A percentile compares a stretch with the other conserved stretches of the same genome.
Evolutionary conservation across 2,113 vertebrate species (phyloP).

Genomic region (Loxodonta africana): DNA sequence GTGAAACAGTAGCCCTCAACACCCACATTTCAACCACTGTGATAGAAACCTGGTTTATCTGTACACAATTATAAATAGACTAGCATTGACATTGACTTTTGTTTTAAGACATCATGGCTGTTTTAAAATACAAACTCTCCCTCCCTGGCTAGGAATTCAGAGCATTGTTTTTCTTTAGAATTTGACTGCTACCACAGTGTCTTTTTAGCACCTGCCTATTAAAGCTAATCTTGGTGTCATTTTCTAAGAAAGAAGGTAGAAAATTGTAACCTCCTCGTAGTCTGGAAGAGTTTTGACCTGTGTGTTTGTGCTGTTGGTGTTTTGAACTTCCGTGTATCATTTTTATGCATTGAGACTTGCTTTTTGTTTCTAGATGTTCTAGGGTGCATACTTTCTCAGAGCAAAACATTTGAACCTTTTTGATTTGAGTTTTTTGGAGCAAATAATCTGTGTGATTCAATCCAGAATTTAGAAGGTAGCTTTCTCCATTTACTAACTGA

Average conservation of each 20-base stretch:
- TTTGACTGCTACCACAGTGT: slow-evolving; percentile 63
- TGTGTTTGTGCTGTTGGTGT: slow-evolving; percentile 1
- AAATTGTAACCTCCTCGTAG: slow-evolving; percentile 61
- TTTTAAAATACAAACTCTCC: slow-evolving; percentile 61
- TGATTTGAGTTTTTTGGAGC: background rate
- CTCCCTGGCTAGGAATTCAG: slow-evolving; percentile 16
- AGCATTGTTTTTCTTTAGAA: slow-evolving; percentile 58
- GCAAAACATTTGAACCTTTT: background rate
- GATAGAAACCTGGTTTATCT: slow-evolving; percentile 62
- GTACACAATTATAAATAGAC: slow-evolving; percentile 67
- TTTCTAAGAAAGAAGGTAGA: background rate
- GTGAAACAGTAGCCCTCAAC: slow-evolving; percentile 18
- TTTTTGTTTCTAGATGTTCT: slow-evolving; percentile 28
- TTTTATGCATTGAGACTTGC: background rate
- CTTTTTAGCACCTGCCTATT: slow-evolving; percentile 80
- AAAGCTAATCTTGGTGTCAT: slow-evolving; percentile 81
- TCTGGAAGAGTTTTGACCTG: slow-evolving; percentile 19
- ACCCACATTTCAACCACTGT: slow-evolving; percentile 74
- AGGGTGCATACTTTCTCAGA: slow-evolving; percentile 10
- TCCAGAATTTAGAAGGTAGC: slow-evolving; percentile 12
- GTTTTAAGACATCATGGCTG: slow-evolving; percentile 54
- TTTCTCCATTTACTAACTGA: background rate
- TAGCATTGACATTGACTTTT: slow-evolving; percentile 78
- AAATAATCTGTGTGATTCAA: background rate
- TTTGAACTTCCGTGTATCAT: background rate